These are phyloP conservation scores for Alligator mississippiensis DNA, from an alignment of 2,113 vertebrate species.

Conservation along the genomic window DNA sequence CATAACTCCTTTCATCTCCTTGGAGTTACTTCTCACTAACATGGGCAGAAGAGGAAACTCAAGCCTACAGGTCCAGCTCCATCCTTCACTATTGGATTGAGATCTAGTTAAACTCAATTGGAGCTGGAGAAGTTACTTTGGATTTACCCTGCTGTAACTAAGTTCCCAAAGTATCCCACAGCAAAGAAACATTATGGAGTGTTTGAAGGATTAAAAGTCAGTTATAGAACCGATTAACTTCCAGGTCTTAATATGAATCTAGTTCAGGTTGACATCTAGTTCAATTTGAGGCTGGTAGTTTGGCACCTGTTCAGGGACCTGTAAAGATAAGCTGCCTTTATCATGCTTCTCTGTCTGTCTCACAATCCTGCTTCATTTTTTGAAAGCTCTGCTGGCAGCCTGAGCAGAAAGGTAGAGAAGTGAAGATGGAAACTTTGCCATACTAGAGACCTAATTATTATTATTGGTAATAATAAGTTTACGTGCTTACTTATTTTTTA, in stretches of 20 bases:
- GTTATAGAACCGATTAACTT: background rate
- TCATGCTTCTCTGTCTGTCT: background rate
- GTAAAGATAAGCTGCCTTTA: background rate
- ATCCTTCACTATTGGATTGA: background rate
- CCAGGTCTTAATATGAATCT: background rate
- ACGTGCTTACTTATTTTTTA: background rate
- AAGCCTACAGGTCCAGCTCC: background rate
- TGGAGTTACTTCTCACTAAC: background rate
- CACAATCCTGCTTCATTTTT: background rate
- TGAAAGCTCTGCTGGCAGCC: background rate
- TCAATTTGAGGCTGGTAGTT: background rate
- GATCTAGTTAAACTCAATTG: background rate
- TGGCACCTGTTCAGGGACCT: background rate
- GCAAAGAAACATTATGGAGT: background rate
- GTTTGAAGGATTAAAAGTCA: background rate
- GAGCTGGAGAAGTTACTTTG: background rate
- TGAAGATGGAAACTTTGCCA: background rate
- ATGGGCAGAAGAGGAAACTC: background rate
- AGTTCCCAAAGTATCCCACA: background rate
- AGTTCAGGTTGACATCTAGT: background rate
- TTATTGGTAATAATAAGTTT: background rate
- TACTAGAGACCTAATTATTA: background rate
- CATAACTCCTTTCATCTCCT: conserved; percentile 1
- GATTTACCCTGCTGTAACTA: background rate
- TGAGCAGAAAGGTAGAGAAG: background rate